Evolutionary conservation across 2,113 vertebrate genomes (phyloP), one percentile per base, ranked within the genome.

Genomic region (Clupea harengus): DNA sequence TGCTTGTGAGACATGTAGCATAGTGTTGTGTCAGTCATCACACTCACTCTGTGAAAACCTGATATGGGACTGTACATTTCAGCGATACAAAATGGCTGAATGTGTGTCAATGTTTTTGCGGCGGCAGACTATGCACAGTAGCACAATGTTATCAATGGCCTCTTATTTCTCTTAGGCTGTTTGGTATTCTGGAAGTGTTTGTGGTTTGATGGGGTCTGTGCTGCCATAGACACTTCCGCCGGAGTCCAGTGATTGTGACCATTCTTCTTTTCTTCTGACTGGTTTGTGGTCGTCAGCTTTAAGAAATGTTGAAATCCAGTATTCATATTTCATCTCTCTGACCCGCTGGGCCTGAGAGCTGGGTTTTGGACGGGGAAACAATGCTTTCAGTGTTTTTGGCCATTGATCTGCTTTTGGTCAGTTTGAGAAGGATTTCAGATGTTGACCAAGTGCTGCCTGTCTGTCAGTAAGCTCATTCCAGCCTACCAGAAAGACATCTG

Each of bases 121-220:
- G 32, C 2, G 13, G 28, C 10, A 78, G 72, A 32, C 72, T 78
- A 78, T 15, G 13, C 72, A 78, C 72, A 78, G 72, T 17, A 78
- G 28, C 72, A 39, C 72, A 17, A 39, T 78, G 72, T 39, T 39
- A 78, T 78, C 72, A 78, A 78, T 78, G 72, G 72, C 13, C 15
- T 75, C 67, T 78, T 78, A 78, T 78, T 78, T 17, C 72, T 78
- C 72, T 32, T 28, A 78, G 72, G 72, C 39, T 15, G 72, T 44
- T 78, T 72, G 3, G 28, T 78, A 78, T 78, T 39, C 72, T 39
- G 72, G 72, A 17, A 28, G 13, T 78, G 72, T 78, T 78, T 78
- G 67, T 11, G 25, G 67, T 75, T 2, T 28, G 72, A 39, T 78
- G 72, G 32, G 13, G 28, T 78, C 32, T 17, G 5, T 32, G 72